A percentile compares a stretch with the other conserved stretches of the same genome.
Conservation (phyloP, 2,888 invertebrate species). For the Phymatocera aterrima region DNA sequence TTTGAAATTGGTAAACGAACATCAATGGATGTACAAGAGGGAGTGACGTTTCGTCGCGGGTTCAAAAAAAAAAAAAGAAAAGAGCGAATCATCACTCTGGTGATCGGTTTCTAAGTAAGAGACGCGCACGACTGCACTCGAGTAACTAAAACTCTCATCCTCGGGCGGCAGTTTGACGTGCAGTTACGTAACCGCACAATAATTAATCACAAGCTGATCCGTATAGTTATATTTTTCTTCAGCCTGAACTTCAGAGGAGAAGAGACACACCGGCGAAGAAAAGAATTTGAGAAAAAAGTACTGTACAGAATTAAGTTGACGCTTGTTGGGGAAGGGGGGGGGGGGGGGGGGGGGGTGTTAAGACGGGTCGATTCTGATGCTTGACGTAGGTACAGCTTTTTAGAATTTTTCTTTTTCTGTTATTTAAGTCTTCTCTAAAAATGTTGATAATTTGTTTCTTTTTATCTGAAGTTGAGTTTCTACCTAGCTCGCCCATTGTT, state of each 20-base stretch:
- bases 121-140: conserved; percentile 22
- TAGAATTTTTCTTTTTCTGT: neutral
- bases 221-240: neutral
- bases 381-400: too few species aligned
- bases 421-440: neutral
- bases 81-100: neutral
- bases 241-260: too few species aligned
- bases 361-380: too few species aligned
- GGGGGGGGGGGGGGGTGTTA: too few species aligned
- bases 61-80: neutral
- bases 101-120: conserved; percentile 4
- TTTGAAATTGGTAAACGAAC: neutral
- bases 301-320: too few species aligned
- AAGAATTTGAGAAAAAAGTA: too few species aligned
- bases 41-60: neutral
- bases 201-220: conserved; percentile 12
- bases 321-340: too few species aligned
- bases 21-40: neutral
- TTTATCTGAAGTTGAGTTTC: neutral
- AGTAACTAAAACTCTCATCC: neutral
- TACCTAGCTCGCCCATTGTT: conserved; percentile 35
- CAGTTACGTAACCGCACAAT: conserved; percentile 15
- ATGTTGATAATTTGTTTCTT: neutral
- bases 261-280: too few species aligned
- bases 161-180: too few species aligned